Evolutionary conservation across 2,797 vertebrate species (phyloP).

Genomic region (Sebastes hubbsi): DNA sequence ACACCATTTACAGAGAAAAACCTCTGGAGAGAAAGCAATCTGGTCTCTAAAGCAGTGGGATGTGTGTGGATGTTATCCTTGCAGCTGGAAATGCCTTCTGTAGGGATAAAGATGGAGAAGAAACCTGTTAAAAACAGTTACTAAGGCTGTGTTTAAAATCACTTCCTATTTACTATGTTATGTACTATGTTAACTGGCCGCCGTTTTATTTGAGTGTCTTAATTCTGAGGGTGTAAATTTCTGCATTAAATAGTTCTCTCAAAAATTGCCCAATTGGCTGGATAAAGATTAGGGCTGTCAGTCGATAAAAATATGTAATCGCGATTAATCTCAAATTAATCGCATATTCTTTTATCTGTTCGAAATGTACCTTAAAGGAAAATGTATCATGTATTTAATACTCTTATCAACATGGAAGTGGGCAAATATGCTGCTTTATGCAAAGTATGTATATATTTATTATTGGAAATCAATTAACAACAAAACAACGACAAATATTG

Average conservation of each 20-base stretch:
- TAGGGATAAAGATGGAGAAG: background rate
- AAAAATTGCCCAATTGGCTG: background rate
- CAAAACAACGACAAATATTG: too few relatives aligned
- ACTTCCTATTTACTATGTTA: background rate
- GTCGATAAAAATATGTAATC: too few relatives aligned
- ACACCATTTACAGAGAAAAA: constrained; percentile 52
- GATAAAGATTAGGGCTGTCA: too few relatives aligned
- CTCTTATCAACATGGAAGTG: too few relatives aligned
- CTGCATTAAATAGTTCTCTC: background rate
- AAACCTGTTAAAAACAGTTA: background rate
- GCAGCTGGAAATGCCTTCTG: constrained; percentile 16
- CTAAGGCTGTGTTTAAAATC: background rate
- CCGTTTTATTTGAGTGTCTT: background rate
- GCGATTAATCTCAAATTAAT: too few relatives aligned
- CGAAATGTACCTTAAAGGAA: too few relatives aligned
- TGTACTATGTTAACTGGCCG: background rate
- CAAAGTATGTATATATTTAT: too few relatives aligned
- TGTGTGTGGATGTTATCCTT: constrained; percentile 21
- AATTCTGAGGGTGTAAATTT: background rate
- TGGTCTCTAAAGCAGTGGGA: constrained; percentile 24
- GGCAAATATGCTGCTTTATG: too few relatives aligned
- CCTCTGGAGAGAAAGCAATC: constrained; percentile 10
- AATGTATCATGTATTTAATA: too few relatives aligned
- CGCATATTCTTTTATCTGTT: too few relatives aligned
- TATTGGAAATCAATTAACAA: too few relatives aligned